These are phyloP conservation scores for Xanthia icteritia DNA, from an alignment of 2,888 invertebrate genomes.

Conservation along the genomic window DNA sequence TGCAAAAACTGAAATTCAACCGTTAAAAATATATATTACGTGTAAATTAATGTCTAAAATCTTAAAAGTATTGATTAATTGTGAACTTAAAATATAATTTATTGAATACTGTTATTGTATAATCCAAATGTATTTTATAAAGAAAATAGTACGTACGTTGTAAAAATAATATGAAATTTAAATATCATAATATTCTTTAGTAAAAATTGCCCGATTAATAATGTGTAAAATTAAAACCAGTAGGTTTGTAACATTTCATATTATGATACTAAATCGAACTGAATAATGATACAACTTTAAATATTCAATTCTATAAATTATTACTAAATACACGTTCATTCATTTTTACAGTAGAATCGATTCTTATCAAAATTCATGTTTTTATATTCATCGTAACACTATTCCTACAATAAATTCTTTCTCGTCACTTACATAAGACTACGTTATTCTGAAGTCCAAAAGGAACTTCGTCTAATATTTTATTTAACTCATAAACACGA, in stretches of 20 bases:
- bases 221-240: background rate
- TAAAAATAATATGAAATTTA: slow-evolving; percentile 19
- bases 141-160: background rate
- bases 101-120: background rate
- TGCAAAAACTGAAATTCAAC: background rate
- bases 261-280: slow-evolving; percentile 31
- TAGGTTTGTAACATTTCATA: slow-evolving; percentile 2
- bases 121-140: background rate
- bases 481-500: slow-evolving; percentile 78
- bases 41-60: background rate
- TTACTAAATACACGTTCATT: slow-evolving; percentile 59
- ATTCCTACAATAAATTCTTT: slow-evolving; percentile 87
- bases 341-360: slow-evolving; percentile 70
- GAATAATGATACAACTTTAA: slow-evolving; percentile 39
- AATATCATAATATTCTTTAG: background rate
- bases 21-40: too few species aligned
- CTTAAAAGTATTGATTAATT: background rate
- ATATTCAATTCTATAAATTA: slow-evolving; percentile 50
- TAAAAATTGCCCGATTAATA: background rate
- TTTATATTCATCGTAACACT: slow-evolving; percentile 72
- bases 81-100: slow-evolving; percentile 1
- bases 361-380: slow-evolving; percentile 76
- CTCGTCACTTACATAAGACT: slow-evolving; percentile 80
- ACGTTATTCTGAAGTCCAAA: slow-evolving; percentile 82
- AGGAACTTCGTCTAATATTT: slow-evolving; percentile 77